Evolutionary conservation across 2,888 invertebrate species (phyloP), one percentile per base, ranked within the genome.

Genomic region (Tineola bisselliella): DNA sequence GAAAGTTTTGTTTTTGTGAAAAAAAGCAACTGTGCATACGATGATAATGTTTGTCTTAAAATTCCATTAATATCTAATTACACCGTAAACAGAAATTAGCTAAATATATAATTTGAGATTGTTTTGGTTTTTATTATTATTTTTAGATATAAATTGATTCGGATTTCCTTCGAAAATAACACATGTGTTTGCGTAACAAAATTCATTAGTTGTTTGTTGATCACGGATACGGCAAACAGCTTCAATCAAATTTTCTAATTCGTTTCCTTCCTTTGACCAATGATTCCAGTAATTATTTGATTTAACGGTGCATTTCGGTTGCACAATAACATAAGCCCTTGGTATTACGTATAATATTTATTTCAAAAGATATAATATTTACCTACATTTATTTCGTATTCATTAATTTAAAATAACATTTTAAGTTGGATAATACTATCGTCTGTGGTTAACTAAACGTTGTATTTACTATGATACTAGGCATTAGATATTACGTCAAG

Each of bases 11-110:
- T n/a, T 19, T 19, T n/a, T 17, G 2, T 48, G 3, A 15, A 48
- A 13, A 15, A 48, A 17, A 48, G 15, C 48, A 48, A 15, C 48
- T 1, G 48, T 44, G 19, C 17, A 19, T 44, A 44, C 48, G 11
- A 58, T 31, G 33, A 17, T 30, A 5, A 56, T 70, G 68, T 44
- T 60, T 12, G 60, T 60, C 8, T 10, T 31, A 38, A 38, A 38
- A 38, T 10, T 2, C n/a, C 38, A 38, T 38, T 10, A 38, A 38
- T 38, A 38, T 38, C 38, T 38, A 38, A 38, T 38, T 38, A 38
- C 10, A 38, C 5, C n/a, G 3, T 38, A 6, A 38, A 6, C 4
- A 4, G 6, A 4, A 25, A 25, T 25, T 25, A 25, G 6, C 25
- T 25, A 38, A 38, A 38, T 6, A 38, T 38, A 38, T 38, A 6